Conservation (phyloP, 2,113 vertebrate genomes). For the Rhizomys pruinosus region DNA sequence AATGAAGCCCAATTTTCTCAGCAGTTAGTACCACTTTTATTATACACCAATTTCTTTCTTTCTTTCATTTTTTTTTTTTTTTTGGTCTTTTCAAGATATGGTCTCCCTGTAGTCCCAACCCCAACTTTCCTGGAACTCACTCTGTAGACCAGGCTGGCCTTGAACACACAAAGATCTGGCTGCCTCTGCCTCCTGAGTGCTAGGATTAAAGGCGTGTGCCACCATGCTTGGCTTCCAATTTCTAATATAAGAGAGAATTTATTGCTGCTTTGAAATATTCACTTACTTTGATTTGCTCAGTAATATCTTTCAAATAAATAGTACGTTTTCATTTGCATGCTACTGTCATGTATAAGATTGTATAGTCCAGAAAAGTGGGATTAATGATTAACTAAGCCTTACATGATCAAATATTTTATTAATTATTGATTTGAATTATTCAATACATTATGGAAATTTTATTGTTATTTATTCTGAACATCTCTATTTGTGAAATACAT, state of each 20-base stretch:
- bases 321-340: background rate
- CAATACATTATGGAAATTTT: background rate
- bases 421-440: background rate
- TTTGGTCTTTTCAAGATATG: no score
- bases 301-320: background rate
- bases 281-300: background rate
- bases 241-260: background rate
- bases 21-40: background rate
- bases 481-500: background rate
- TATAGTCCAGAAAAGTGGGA: background rate
- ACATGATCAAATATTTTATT: background rate
- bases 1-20: background rate
- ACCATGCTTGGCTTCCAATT: no score
- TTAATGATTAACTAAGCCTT: background rate
- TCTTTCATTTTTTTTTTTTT: no score
- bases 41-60: background rate
- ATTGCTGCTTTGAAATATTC: background rate
- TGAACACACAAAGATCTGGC: no score
- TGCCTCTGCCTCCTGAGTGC: no score
- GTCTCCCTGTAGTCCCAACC: no score
- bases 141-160: no score
- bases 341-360: background rate
- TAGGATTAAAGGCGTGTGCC: no score
- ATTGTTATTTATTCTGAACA: background rate
- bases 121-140: no score